phyloP scores from a whole-genome alignment of 2,113 vertebrate genomes.

The Chloroceryle aenea region DNA sequence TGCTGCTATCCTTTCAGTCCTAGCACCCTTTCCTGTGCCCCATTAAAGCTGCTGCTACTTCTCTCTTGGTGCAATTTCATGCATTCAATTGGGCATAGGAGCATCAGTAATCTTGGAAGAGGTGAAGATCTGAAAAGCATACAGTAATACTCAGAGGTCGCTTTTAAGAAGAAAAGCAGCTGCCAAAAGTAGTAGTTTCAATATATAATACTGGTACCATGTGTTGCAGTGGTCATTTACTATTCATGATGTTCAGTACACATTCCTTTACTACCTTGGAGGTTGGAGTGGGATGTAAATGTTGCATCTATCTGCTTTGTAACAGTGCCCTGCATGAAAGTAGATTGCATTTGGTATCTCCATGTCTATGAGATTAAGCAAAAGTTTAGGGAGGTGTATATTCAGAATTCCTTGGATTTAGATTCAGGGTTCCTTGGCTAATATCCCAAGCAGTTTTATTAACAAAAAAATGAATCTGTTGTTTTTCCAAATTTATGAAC shows the following conservation, averaged over 20 bases:
- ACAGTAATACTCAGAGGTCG: not conserved
- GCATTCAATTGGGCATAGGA: not conserved
- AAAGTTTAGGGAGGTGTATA: not conserved
- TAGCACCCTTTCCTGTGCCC: not conserved
- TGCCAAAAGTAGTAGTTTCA: not conserved
- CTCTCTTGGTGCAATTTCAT: not conserved
- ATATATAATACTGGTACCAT: not conserved
- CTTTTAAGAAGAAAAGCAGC: not conserved
- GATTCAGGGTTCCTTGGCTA: not conserved
- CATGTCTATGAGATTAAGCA: not conserved
- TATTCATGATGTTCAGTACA: not conserved
- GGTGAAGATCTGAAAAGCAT: not conserved
- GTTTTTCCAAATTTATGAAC: not conserved
- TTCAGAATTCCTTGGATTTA: conserved; percentile 51
- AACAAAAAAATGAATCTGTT: not conserved
- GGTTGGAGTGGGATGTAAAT: not conserved
- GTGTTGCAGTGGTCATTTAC: not conserved
- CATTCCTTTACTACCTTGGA: not conserved
- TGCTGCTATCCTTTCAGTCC: not conserved
- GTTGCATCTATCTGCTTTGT: not conserved
- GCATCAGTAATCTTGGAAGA: not conserved
- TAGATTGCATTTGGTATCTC: not conserved
- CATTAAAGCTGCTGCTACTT: not conserved
- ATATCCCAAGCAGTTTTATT: not conserved
- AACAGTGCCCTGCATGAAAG: not conserved